These are phyloP conservation scores for Eurystomus gularis DNA, from an alignment of 2,113 vertebrate genomes.

Conservation along the genomic window DNA sequence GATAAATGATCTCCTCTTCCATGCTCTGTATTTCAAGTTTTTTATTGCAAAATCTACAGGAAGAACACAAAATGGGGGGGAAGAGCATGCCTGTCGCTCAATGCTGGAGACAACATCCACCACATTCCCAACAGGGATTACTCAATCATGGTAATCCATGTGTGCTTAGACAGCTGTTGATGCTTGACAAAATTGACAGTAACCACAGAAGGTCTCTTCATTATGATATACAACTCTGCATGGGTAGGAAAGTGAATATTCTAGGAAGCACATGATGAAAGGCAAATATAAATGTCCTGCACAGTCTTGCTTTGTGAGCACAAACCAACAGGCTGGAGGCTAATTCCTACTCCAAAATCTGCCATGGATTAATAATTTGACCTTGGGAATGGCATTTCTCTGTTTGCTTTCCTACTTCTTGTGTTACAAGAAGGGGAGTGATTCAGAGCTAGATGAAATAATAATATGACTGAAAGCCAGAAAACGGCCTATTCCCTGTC, in stretches of 20 bases:
- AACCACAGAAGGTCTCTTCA: neutral
- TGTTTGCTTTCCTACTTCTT: conserved; percentile 25
- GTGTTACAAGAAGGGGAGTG: neutral
- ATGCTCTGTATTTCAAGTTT: neutral
- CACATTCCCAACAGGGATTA: neutral
- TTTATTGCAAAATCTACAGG: neutral
- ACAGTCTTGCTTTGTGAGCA: neutral
- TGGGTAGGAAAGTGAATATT: neutral
- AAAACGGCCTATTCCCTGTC: neutral
- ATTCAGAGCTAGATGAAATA: conserved; percentile 27
- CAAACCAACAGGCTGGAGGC: neutral
- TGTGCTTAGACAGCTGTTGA: neutral
- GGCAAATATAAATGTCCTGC: neutral
- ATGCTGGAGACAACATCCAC: neutral
- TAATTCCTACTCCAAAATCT: neutral
- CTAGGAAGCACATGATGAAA: neutral
- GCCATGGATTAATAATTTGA: conserved; percentile 4
- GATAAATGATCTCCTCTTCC: neutral
- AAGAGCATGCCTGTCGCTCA: neutral
- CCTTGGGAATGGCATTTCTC: neutral
- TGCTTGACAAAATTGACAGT: conserved; percentile 32
- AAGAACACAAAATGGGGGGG: neutral
- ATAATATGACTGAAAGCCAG: conserved; percentile 18
- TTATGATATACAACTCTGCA: neutral
- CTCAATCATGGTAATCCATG: neutral